Conservation (phyloP, 2,797 vertebrate species). For the Muraenolepis orangiensis region DNA sequence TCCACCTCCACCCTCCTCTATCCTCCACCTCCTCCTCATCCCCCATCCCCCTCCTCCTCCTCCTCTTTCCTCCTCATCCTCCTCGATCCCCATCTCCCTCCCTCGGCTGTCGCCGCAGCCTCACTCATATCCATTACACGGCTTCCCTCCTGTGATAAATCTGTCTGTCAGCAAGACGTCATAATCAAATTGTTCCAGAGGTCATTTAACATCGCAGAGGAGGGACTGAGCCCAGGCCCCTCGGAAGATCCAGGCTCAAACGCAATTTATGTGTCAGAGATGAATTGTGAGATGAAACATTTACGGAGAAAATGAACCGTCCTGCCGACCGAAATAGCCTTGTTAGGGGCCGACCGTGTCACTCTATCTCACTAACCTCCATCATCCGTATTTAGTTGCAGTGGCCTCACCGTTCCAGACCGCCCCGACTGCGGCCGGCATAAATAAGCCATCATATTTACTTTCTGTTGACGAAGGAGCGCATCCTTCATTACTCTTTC, state of each 20-base stretch:
- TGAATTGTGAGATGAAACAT: slow-evolving; percentile 74
- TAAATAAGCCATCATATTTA: slow-evolving; percentile 33
- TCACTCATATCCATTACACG: slow-evolving; percentile 73
- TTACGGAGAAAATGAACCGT: slow-evolving; percentile 75
- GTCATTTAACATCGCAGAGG: slow-evolving; percentile 79
- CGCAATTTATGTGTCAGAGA: slow-evolving; percentile 78
- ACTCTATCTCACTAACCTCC: slow-evolving; percentile 65
- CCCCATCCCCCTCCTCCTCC: slow-evolving; percentile 52
- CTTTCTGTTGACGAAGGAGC: slow-evolving; percentile 14
- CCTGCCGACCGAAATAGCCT: slow-evolving; percentile 63
- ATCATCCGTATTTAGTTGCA: slow-evolving; percentile 50
- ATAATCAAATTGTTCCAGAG: slow-evolving; percentile 83
- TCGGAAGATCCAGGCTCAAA: slow-evolving; percentile 70
- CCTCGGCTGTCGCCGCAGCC: slow-evolving; percentile 54
- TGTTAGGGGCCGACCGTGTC: slow-evolving; percentile 67
- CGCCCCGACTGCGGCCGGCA: slow-evolving; percentile 32
- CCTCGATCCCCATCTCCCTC: slow-evolving; percentile 45
- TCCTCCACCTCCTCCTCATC: no score
- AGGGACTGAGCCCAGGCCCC: slow-evolving; percentile 71
- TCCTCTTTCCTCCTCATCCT: slow-evolving; percentile 45
- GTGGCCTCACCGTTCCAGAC: slow-evolving; percentile 4
- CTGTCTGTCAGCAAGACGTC: slow-evolving; percentile 77
- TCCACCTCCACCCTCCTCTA: slow-evolving; percentile 9
- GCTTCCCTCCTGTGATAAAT: slow-evolving; percentile 72
- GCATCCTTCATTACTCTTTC: slow-evolving; percentile 3